Conservation (phyloP, 2,797 vertebrate species). For the Coracias cyanogaster region DNA sequence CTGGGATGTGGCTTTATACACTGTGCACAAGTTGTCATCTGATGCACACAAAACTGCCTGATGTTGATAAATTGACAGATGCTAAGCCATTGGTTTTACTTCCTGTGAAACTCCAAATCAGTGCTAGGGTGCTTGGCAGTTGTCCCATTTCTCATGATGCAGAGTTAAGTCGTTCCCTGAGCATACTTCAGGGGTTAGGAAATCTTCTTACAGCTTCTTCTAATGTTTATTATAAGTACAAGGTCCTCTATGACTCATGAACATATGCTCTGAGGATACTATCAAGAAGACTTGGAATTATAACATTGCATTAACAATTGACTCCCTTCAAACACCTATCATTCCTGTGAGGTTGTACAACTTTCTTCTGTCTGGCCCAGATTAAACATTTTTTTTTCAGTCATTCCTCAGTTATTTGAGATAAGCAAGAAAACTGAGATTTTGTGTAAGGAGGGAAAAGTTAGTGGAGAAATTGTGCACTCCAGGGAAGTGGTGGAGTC, state of each 20-base stretch:
- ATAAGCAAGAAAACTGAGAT: background rate
- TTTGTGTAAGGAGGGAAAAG: background rate
- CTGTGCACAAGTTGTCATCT: background rate
- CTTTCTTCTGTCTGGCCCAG: background rate
- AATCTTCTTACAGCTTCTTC: background rate
- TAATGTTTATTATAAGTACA: background rate
- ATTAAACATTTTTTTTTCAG: background rate
- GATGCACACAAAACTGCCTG: rapidly evolving
- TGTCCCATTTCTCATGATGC: background rate
- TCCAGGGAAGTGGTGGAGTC: background rate
- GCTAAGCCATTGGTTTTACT: background rate
- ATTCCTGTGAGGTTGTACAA: background rate
- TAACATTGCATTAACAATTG: background rate
- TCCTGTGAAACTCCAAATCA: background rate
- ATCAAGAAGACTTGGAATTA: background rate
- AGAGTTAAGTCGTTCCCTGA: background rate
- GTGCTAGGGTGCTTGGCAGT: background rate
- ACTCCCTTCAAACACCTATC: background rate
- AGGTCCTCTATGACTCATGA: background rate
- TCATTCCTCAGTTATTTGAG: background rate
- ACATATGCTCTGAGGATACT: rapidly evolving
- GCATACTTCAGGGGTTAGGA: background rate
- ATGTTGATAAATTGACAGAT: background rate
- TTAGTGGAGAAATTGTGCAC: background rate
- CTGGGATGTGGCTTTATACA: background rate